Base-by-base conservation (phyloP, 2,113 vertebrate genomes). In the Meles meles region DNA sequence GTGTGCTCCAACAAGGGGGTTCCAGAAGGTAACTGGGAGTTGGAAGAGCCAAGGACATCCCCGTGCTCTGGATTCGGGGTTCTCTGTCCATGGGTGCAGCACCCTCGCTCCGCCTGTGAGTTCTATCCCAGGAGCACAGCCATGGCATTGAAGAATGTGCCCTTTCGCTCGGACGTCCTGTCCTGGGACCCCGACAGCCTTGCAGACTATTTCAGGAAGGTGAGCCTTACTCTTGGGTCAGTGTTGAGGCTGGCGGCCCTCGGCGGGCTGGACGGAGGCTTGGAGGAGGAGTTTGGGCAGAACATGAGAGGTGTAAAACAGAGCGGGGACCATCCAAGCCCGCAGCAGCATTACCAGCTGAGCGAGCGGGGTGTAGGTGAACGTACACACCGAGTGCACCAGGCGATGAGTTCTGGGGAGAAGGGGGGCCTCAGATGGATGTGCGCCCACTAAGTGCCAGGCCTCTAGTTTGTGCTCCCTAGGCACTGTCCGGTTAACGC, bases 121-220 rank as follows among this genome's bases (percentile, higher is more conserved):
- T 0, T 1, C 80, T 67, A n/a, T 89, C 7, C 1, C 31, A 2
- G 74, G 39, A 84, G 3, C 91, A 29, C 84, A 31, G 7, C 67
- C 52, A 99, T 99, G 99, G 99, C 99, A 95, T 98, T 98, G 42
- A 97, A 98, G 34, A 98, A 98, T 0, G 55, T 99, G 69, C 99
- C 99, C 6, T 98, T 99, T 90, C 99, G 99, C 95, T 98, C 99
- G 0, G 99, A 99, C 12, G 99, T 99, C 97, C 97, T 98, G 96
- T 77, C 90, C 0, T 99, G 99, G 99, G 99, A 98, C 71, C 96
- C 99, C 0, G 98, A 99, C 27, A 98, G 98, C 57, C 98, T 99
- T 23, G 99, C 99, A 0, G 99, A 99, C 1, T 99, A 99, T 84
- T 99, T 99, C 96, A 99, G 89, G 97, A 98, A 5, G 98, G 99